A percentile compares a stretch with the other conserved stretches of the same genome.
phyloP scores from a whole-genome alignment of 2,888 invertebrate species.

The Papilio protenor region DNA sequence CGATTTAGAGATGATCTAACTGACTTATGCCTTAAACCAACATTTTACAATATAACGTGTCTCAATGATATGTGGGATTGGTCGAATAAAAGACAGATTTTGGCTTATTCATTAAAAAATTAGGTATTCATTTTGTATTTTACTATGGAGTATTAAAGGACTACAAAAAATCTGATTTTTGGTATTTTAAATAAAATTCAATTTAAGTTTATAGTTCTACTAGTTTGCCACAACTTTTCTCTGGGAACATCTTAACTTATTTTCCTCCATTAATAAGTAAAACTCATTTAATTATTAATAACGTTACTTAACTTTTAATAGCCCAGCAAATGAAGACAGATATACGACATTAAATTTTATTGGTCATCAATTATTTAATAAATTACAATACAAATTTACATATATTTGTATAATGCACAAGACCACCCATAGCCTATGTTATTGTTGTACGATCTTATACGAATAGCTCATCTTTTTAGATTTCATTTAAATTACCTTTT shows the following conservation, averaged over 20 bases:
- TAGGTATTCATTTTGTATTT: too few species aligned
- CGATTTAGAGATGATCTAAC: constrained; percentile 6
- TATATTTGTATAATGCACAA: constrained; percentile 6
- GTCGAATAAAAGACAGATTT: background rate
- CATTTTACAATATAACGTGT: background rate
- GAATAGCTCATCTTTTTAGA: background rate
- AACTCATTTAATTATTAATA: background rate
- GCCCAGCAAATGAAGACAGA: background rate
- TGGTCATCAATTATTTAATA: background rate
- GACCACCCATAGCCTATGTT: background rate
- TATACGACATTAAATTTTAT: background rate
- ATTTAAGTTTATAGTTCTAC: too few species aligned
- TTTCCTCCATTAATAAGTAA: background rate
- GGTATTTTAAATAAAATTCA: too few species aligned
- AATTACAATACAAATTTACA: constrained; percentile 2
- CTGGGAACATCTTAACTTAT: too few species aligned
- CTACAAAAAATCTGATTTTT: too few species aligned
- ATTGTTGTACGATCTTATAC: background rate
- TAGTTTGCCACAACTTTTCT: too few species aligned
- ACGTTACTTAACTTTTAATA: background rate
- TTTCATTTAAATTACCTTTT: background rate
- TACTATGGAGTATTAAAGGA: too few species aligned
- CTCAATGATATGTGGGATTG: background rate
- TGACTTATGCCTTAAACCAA: background rate
- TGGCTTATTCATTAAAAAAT: background rate